Evolutionary conservation across 2,797 vertebrate species (phyloP).

Genomic region (Cynopterus sphinx): DNA sequence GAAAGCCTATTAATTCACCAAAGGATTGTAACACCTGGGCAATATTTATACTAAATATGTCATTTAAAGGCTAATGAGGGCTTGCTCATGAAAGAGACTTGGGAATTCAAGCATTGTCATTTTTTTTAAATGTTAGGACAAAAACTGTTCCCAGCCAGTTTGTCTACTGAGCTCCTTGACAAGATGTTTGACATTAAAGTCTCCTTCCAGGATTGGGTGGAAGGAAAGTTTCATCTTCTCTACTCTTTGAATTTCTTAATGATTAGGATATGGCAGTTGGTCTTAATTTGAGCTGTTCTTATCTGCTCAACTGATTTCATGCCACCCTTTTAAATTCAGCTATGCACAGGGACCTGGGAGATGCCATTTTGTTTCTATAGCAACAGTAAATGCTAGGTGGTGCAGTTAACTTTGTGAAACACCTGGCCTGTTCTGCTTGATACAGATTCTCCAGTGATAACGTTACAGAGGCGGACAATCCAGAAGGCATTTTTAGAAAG

Average conservation of each 20-base stretch:
- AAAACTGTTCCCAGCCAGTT: background rate
- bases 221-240: conserved; percentile 66
- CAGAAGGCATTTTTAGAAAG: conserved; percentile 35
- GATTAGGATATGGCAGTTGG: conserved; percentile 66
- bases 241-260: conserved; percentile 59
- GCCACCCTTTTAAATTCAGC: conserved; percentile 33
- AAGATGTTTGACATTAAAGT: background rate
- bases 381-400: conserved; percentile 40
- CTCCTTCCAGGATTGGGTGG: conserved; percentile 30
- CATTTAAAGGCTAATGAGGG: conserved; percentile 35
- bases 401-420: conserved; percentile 8
- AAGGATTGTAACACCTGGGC: background rate
- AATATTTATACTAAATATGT: background rate
- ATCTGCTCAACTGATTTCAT: background rate
- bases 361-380: conserved; percentile 74
- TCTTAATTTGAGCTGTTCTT: conserved; percentile 75
- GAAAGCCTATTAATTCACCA: background rate
- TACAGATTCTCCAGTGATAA: background rate
- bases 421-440: background rate
- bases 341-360: conserved; percentile 67
- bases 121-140: conserved; percentile 4
- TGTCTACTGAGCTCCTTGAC: background rate
- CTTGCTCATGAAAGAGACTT: conserved; percentile 26
- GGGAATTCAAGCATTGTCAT: conserved; percentile 1
- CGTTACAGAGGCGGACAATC: background rate